Conservation (phyloP, 2,888 invertebrate species). For the Mamestra brassicae region DNA sequence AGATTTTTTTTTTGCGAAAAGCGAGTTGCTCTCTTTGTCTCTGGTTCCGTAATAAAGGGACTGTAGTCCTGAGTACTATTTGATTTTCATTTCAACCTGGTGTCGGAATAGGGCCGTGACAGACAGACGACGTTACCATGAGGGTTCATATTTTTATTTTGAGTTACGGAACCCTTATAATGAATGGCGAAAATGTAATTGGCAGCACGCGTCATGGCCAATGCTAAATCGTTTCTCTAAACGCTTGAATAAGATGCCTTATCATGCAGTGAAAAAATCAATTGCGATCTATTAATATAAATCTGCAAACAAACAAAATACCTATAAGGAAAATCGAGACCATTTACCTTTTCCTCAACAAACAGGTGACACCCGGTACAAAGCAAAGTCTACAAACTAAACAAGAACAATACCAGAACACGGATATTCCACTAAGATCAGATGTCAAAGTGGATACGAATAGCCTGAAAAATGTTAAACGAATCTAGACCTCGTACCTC, state of each 20-base stretch:
- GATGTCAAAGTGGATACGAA: constrained; percentile 2
- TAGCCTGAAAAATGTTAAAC: constrained; percentile 10
- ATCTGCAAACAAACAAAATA: background rate
- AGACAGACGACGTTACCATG: background rate
- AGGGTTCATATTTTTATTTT: background rate
- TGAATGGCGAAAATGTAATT: background rate
- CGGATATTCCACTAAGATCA: constrained; percentile 30
- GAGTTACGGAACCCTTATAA: background rate
- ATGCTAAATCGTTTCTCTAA: background rate
- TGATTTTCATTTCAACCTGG: background rate
- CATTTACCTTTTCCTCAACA: background rate
- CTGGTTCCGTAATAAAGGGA: background rate
- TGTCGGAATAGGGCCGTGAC: background rate
- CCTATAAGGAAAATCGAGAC: background rate
- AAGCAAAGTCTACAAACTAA: background rate
- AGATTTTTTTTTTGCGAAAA: no score
- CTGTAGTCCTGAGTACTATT: background rate
- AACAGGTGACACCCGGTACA: constrained; percentile 2
- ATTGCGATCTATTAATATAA: background rate
- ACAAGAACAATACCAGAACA: constrained; percentile 10
- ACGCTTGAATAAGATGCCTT: background rate
- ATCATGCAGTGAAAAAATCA: background rate
- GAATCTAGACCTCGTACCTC: background rate
- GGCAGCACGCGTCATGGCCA: background rate
- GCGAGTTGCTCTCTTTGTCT: no score